These are phyloP conservation scores for Priocnemis perturbator DNA, from an alignment of 2,888 invertebrate genomes.

Conservation along the genomic window DNA sequence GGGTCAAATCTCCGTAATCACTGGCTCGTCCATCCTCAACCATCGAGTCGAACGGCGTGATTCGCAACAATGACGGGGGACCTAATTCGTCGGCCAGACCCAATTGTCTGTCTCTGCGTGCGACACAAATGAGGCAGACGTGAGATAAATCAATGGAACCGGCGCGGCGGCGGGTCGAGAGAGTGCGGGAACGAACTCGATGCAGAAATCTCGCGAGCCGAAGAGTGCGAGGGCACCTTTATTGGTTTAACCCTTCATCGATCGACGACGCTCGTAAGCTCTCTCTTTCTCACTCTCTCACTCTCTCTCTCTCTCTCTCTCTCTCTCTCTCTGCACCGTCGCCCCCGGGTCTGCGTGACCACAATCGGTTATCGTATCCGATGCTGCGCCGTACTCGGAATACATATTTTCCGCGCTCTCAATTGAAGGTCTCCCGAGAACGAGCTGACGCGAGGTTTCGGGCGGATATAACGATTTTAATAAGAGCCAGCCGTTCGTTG, in stretches of 20 bases:
- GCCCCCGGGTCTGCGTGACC: conserved; percentile 12
- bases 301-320: too few relatives aligned
- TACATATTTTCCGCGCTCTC: background rate
- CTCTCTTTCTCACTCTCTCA: too few relatives aligned
- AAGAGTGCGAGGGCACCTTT: conserved; percentile 12
- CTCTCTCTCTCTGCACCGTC: conserved; percentile 8
- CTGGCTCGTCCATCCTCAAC: too few relatives aligned
- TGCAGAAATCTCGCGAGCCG: conserved; percentile 29
- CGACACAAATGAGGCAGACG: conserved; percentile 33
- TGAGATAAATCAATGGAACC: conserved; percentile 19
- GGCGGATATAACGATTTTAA: too few relatives aligned
- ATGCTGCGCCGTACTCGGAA: conserved; percentile 11
- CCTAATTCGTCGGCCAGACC: conserved; percentile 36
- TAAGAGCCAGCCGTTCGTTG: too few relatives aligned
- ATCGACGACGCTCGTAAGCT: conserved; percentile 15
- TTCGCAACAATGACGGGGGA: conserved; percentile 33
- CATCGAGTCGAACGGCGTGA: conserved; percentile 21
- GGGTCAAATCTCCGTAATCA: too few relatives aligned
- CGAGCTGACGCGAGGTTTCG: too few relatives aligned
- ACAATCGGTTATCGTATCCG: conserved; percentile 29
- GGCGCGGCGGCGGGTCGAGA: too few relatives aligned
- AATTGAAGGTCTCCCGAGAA: too few relatives aligned
- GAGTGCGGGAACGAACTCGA: background rate
- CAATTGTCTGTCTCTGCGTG: conserved; percentile 40
- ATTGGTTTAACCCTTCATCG: conserved; percentile 40